These are phyloP conservation scores for Zingel zingel DNA, from an alignment of 2,113 vertebrate genomes.

Conservation along the genomic window DNA sequence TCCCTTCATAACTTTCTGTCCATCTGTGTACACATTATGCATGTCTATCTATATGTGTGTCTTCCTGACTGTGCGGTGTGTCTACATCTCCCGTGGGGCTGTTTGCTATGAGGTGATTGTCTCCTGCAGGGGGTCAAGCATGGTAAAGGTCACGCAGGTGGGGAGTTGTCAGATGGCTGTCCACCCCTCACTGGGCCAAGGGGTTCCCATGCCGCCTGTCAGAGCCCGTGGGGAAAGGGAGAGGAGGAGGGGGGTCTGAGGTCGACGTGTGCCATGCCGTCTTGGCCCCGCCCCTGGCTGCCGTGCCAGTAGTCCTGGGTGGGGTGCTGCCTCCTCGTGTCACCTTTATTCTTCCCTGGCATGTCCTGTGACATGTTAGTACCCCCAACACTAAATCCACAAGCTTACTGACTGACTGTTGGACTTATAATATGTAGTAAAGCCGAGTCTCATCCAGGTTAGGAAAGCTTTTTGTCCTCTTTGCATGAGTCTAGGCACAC, in stretches of 20 bases:
- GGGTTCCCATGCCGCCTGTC: conserved; percentile 73
- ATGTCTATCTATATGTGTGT: conserved; percentile 35
- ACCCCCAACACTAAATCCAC: conserved; percentile 40
- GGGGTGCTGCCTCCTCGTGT: conserved; percentile 70
- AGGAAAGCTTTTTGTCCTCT: conserved; percentile 2
- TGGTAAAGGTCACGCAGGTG: conserved; percentile 86
- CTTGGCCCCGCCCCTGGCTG: conserved; percentile 73
- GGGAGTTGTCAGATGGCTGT: conserved; percentile 82
- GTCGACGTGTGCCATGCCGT: conserved; percentile 82
- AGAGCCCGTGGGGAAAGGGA: conserved; percentile 58
- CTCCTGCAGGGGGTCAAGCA: conserved; percentile 81
- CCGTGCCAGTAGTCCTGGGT: conserved; percentile 59
- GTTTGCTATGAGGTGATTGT: conserved; percentile 78
- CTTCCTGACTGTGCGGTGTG: conserved; percentile 38
- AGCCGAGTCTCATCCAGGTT: background rate
- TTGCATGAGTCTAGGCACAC: background rate
- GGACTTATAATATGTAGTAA: conserved; percentile 8
- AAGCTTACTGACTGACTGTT: conserved; percentile 30
- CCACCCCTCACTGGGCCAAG: conserved; percentile 74
- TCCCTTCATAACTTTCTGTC: conserved; percentile 7
- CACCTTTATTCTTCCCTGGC: conserved; percentile 56
- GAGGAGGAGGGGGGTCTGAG: conserved; percentile 55
- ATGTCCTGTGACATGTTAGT: conserved; percentile 62
- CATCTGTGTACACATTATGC: conserved; percentile 5
- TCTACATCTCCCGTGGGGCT: conserved; percentile 72